Base-by-base conservation (phyloP, 2,797 vertebrate genomes). In the Pygocentrus nattereri region DNA sequence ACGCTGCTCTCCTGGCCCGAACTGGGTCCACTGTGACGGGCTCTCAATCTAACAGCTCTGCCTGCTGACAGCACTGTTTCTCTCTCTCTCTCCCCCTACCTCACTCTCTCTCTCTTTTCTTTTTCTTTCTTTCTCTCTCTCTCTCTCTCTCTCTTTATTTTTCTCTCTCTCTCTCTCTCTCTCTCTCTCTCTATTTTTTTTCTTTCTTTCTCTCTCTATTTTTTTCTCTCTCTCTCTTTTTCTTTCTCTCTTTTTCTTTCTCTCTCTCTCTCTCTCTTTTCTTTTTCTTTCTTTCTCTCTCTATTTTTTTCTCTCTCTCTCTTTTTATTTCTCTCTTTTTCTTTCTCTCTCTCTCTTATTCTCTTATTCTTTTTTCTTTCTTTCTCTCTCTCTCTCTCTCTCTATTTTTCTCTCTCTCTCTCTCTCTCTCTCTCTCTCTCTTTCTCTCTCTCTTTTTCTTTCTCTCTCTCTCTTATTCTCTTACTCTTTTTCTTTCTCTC, bases 11-110 rank as follows among this genome's bases (percentile, higher is more conserved):
- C 54, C 34, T n/a, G 58, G 47, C 67, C 30, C n/a, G 23, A 18
- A 61, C 34, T 31, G 47, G 69, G 64, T 62, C 70, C 74, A 15
- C 74, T 74, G 52, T 70, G 71, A 70, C 71, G 70, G 69, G 68
- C 58, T 54, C 67, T 41, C 64, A 82, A 70, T 69, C 79, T 74
- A 78, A 74, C 41, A 77, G 74, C 74, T 11, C 50, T 70, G 69
- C 76, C 71, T 76, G 64, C 50, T 56, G 77, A 70, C 71, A 59
- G 47, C 73, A 75, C 58, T 12, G 23, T 8, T 19, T 8, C 23
- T 2, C 2, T 27, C 56, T 4, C 56, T 23, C 23, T 25, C 23
- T 54, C n/a, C 1, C 56, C 5, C 56, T 13, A 8, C 13, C 8
- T 13, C 56, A 59, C n/a, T 13, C n/a, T 25, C n/a, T 12, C 10